Evolutionary conservation across 64 coral and sea anemone species (phyloP).

Genomic region (Montipora efflorescens): DNA sequence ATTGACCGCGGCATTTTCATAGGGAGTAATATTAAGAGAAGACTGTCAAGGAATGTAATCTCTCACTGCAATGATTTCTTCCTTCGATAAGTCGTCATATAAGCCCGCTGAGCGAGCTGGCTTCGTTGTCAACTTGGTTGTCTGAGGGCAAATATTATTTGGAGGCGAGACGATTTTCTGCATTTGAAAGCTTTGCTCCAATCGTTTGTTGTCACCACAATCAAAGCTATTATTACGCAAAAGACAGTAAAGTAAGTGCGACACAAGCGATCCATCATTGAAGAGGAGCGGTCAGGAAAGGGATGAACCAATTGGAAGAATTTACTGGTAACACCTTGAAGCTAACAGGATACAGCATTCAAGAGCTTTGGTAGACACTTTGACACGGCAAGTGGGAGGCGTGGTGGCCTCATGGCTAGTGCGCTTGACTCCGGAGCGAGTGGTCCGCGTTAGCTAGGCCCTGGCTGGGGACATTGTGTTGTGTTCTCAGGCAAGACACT

Average conservation of each 20-base stretch:
- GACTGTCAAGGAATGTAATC: conserved; percentile 60
- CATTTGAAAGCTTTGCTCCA: not conserved
- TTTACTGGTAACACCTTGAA: conserved; percentile 56
- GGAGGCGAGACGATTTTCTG: not conserved
- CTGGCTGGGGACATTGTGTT: too few relatives aligned
- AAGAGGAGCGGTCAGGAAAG: conserved; percentile 42
- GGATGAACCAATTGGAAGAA: conserved; percentile 34
- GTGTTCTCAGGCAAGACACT: too few relatives aligned
- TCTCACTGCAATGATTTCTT: conserved; percentile 65
- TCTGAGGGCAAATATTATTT: not conserved
- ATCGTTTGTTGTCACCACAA: conserved; percentile 21
- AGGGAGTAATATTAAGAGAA: conserved; percentile 58
- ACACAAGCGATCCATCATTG: not conserved
- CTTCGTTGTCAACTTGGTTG: too few relatives aligned
- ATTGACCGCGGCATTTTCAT: conserved; percentile 41
- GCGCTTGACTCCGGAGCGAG: too few relatives aligned
- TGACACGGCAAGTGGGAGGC: not conserved
- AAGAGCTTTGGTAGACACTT: conserved; percentile 59
- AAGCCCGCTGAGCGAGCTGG: conserved; percentile 12
- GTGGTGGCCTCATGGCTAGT: too few relatives aligned
- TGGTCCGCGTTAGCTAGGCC: too few relatives aligned
- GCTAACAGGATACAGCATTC: conserved; percentile 53
- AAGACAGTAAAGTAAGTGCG: not conserved
- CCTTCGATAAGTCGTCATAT: conserved; percentile 66
- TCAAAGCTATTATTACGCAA: conserved; percentile 6